These are phyloP conservation scores for Tympanuchus pallidicinctus DNA, from an alignment of 2,113 vertebrate genomes.

Conservation along the genomic window DNA sequence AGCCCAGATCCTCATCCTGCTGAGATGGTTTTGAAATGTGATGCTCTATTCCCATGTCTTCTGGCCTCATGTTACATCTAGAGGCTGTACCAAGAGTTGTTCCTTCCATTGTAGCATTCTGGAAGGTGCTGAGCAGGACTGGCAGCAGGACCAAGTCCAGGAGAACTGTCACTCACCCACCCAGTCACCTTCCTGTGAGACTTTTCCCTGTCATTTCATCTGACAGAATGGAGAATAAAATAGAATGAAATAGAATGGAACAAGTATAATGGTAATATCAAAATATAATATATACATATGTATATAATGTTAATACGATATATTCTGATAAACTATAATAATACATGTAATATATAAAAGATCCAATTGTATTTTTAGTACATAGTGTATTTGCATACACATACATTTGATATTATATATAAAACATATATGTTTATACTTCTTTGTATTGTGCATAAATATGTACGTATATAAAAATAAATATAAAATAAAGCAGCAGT, in stretches of 20 bases:
- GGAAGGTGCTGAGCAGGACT: neutral
- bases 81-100: fast-evolving
- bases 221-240: neutral
- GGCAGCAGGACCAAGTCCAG: neutral
- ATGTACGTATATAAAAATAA: neutral
- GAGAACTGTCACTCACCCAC: neutral
- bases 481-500: neutral
- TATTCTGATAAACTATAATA: neutral
- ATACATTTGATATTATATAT: neutral
- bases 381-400: neutral
- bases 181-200: neutral
- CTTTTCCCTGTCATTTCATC: neutral
- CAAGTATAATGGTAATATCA: no score
- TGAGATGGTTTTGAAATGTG: neutral
- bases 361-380: neutral
- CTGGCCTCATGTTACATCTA: fast-evolving
- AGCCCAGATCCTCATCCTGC: neutral
- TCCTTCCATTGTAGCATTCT: neutral
- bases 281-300: no score
- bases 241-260: neutral
- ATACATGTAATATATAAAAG: neutral
- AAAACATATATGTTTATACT: neutral
- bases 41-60: neutral
- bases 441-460: neutral
- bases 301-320: neutral